These are phyloP conservation scores for Argyrosomus japonicus DNA, from an alignment of 2,113 vertebrate genomes.

Conservation along the genomic window DNA sequence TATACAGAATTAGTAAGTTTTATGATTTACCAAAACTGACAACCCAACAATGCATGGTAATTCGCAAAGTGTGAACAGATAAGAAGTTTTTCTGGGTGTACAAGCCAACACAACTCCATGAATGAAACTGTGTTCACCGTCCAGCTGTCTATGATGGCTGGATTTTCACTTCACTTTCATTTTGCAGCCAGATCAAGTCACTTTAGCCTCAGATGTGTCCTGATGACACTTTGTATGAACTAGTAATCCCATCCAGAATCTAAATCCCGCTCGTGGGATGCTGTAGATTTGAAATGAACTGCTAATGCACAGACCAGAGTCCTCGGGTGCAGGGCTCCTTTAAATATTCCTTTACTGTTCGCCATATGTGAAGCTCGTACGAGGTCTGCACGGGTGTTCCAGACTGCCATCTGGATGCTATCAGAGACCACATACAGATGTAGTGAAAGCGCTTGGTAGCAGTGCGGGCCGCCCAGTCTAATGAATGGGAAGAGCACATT, in stretches of 20 bases:
- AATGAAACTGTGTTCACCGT: too few species aligned
- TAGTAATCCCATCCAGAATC: too few species aligned
- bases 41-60: not conserved
- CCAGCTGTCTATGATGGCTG: not conserved
- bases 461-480: slow-evolving; percentile 29
- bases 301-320: slow-evolving; percentile 9
- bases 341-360: slow-evolving; percentile 84
- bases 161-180: not conserved
- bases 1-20: not conserved
- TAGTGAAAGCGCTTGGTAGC: slow-evolving; percentile 56
- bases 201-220: too few species aligned
- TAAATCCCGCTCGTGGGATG: too few species aligned
- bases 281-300: too few species aligned
- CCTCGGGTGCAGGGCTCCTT: slow-evolving; percentile 79
- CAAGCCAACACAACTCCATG: not conserved
- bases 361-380: slow-evolving; percentile 88
- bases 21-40: not conserved
- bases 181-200: not conserved
- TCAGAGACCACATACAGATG: slow-evolving; percentile 78
- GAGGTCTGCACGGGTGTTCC: slow-evolving; percentile 87
- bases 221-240: too few species aligned
- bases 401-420: slow-evolving; percentile 92
- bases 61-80: too few species aligned
- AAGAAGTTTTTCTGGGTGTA: not conserved
- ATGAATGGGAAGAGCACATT: slow-evolving; percentile 50